Percentiles rank a stretch among this genome's conserved stretches.
phyloP scores from a whole-genome alignment of 2,113 vertebrate species.

The Dascyllus trimaculatus region DNA sequence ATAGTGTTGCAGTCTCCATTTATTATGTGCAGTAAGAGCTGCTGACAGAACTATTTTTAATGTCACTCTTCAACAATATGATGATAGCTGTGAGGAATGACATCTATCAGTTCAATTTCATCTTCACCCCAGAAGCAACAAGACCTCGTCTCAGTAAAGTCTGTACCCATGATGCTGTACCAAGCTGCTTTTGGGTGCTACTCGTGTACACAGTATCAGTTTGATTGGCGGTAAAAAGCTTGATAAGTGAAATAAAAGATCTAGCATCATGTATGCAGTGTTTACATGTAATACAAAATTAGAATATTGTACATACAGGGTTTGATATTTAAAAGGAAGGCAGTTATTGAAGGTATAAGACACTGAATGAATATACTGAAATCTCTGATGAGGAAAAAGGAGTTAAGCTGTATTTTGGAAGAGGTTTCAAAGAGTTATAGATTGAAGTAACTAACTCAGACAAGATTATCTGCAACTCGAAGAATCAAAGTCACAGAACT shows the following conservation, averaged over 20 bases:
- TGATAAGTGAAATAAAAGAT: not conserved
- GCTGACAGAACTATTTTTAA: slow-evolving; percentile 45
- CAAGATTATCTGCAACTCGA: too few species aligned
- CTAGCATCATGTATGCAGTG: not conserved
- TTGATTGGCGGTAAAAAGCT: not conserved
- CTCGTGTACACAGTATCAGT: not conserved
- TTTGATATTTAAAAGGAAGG: too few species aligned
- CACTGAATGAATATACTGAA: too few species aligned
- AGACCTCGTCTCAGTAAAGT: not conserved
- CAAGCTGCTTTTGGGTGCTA: not conserved
- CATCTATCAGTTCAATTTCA: slow-evolving; percentile 32
- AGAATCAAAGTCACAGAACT: not conserved
- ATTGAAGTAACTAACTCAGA: too few species aligned
- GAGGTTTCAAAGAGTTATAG: too few species aligned
- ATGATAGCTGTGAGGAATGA: slow-evolving; percentile 23
- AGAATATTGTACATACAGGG: too few species aligned
- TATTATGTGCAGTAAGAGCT: slow-evolving; percentile 34
- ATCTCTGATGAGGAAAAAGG: too few species aligned
- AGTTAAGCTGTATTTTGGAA: too few species aligned
- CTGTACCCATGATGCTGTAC: not conserved
- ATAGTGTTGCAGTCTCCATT: slow-evolving; percentile 21
- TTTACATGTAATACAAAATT: too few species aligned
- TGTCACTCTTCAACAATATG: slow-evolving; percentile 17
- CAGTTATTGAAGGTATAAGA: too few species aligned
- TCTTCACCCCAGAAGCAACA: slow-evolving; percentile 3